Base-by-base conservation (phyloP, 2,888 invertebrate genomes). In the Celastrina argiolus region DNA sequence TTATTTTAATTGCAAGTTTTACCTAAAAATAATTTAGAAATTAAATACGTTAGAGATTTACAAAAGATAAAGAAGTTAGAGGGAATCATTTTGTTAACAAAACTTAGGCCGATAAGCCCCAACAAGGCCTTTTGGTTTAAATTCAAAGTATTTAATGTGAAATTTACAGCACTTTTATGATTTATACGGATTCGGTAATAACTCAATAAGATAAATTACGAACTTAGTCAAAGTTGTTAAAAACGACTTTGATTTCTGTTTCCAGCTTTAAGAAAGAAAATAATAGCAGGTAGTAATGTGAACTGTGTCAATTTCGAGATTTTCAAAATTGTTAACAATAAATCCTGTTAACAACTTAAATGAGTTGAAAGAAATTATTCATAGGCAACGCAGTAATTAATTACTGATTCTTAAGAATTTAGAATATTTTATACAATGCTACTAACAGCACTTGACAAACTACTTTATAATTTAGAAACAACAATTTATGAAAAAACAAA, bases 31-130 rank as follows among this genome's bases (percentile, higher is more conserved):
- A 4, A 2, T 18, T 0, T 18, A 18, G 3, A 18, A 45, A 45
- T 18, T 45, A 2, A 10, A 45, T 45, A 51, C 22, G 12, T 14
- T 4, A 14, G 2, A 10, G 18, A 26, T 26, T 12, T 22, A 51
- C 22, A 22, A 22, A 45, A 4, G 22, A 22, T 51, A 5, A 51
- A 51, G 5, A 51, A 51, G 45, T 51, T 22, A 22, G 12, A 51
- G 51, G 51, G 22, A 51, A 51, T 51, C 1, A 22, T 51, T 51
- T 22, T 5, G 51, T 63, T 63, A 42, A 61, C 66, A 56, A 66
- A 66, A 56, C 63, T 66, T 63, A 39, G 66, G 41, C 56, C 18
- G 51, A 51, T 51, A 51, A 51, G 51, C 51, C 5, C 12, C 22
- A 12, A 12, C 18, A 22, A 51, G 51, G 51, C 51, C 51, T 51